phyloP scores from a whole-genome alignment of 2,113 vertebrate species.

The Chrysochloris asiatica region DNA sequence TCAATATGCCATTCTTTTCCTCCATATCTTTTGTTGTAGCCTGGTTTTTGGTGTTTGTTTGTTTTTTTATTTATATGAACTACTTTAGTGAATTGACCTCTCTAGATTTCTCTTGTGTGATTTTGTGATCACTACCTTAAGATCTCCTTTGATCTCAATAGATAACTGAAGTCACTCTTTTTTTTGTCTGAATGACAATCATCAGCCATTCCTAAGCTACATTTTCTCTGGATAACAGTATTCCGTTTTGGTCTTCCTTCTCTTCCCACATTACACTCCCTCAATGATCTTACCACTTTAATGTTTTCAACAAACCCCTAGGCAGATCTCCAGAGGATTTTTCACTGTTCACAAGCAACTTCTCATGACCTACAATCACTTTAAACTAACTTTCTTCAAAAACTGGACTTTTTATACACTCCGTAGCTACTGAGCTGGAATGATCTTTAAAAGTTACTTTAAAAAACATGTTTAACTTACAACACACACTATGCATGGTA shows the following conservation, averaged over 20 bases:
- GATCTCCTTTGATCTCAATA: neutral
- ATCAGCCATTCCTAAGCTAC: neutral
- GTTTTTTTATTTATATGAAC: neutral
- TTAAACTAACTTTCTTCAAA: slow-evolving; percentile 9
- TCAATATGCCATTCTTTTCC: neutral
- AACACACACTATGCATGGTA: neutral
- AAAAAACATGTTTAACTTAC: neutral
- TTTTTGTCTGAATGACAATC: neutral
- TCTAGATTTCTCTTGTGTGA: neutral
- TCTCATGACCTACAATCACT: neutral
- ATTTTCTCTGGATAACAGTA: neutral
- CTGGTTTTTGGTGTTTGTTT: neutral
- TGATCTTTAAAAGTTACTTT: neutral
- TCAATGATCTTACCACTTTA: neutral
- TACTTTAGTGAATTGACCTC: neutral
- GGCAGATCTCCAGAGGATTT: neutral
- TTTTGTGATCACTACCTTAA: neutral
- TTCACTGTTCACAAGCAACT: neutral
- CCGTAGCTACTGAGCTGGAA: neutral
- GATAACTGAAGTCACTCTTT: neutral
- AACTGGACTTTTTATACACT: neutral
- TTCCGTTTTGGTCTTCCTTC: neutral
- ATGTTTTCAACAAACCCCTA: neutral
- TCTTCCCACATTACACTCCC: neutral
- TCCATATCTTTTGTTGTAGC: neutral